Percentiles rank a stretch among this genome's conserved stretches.
Conservation (phyloP, 2,797 vertebrate genomes). For the Falco concolor region DNA sequence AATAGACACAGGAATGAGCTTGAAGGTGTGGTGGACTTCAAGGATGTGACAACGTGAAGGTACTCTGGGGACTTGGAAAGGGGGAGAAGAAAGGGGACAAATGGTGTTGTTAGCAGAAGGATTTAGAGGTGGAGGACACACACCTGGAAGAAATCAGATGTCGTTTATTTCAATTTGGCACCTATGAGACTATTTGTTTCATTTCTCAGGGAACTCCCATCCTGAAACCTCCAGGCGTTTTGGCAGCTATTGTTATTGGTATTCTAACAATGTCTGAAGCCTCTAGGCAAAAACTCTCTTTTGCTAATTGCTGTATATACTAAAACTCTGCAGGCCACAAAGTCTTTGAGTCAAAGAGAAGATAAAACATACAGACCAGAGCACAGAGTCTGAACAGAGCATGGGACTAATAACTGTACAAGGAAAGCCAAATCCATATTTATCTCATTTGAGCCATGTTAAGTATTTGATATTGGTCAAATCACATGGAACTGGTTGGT, state of each 20-base stretch:
- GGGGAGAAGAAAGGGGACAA: not conserved
- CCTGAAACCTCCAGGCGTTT: not conserved
- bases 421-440: not conserved
- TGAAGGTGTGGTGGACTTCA: not conserved
- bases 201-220: not conserved
- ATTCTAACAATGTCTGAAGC: not conserved
- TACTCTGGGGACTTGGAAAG: not conserved
- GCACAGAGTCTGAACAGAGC: not conserved
- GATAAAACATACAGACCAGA: not conserved
- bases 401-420: not conserved
- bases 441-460: not conserved
- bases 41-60: not conserved
- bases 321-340: not conserved
- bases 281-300: not conserved
- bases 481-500: not conserved
- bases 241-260: not conserved
- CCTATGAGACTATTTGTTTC: not conserved
- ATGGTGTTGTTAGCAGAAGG: not conserved
- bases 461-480: not conserved
- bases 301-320: not conserved
- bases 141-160: constrained; percentile 25
- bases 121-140: not conserved
- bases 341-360: not conserved
- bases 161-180: not conserved
- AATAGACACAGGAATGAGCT: not conserved